These are phyloP conservation scores for Lanistes nyassanus DNA, from an alignment of 1,140 invertebrate genomes.

Conservation along the genomic window DNA sequence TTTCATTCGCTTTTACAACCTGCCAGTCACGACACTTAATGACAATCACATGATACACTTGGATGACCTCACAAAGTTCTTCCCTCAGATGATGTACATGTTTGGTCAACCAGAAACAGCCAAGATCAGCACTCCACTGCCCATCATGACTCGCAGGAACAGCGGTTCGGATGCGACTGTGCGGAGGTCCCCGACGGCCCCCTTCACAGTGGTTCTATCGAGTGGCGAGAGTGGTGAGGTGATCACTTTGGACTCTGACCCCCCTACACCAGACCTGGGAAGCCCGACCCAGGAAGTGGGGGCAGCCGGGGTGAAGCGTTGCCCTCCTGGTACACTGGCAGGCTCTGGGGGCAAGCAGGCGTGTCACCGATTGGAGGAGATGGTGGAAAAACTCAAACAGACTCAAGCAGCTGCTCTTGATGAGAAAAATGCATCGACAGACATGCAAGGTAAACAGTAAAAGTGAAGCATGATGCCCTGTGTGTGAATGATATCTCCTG, in stretches of 20 bases:
- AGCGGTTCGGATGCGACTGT: background rate
- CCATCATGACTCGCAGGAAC: background rate
- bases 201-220: conserved; percentile 9
- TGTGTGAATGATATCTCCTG: no score
- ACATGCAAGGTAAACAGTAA: no score
- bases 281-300: background rate
- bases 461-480: no score
- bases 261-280: background rate
- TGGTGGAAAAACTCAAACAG: no score
- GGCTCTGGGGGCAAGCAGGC: no score
- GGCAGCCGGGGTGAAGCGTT: background rate
- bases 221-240: conserved; percentile 15
- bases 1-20: conserved; percentile 62
- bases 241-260: conserved; percentile 20
- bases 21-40: conserved; percentile 56
- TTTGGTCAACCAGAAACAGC: conserved; percentile 36
- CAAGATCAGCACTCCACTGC: background rate
- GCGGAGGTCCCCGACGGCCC: conserved; percentile 9
- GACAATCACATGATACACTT: conserved; percentile 62
- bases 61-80: conserved; percentile 53
- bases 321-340: background rate
- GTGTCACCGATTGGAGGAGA: no score
- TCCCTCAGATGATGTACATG: conserved; percentile 60
- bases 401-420: no score
- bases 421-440: no score